Evolutionary conservation across 2,797 vertebrate species (phyloP).

Genomic region (Melanotaenia pygmaea): DNA sequence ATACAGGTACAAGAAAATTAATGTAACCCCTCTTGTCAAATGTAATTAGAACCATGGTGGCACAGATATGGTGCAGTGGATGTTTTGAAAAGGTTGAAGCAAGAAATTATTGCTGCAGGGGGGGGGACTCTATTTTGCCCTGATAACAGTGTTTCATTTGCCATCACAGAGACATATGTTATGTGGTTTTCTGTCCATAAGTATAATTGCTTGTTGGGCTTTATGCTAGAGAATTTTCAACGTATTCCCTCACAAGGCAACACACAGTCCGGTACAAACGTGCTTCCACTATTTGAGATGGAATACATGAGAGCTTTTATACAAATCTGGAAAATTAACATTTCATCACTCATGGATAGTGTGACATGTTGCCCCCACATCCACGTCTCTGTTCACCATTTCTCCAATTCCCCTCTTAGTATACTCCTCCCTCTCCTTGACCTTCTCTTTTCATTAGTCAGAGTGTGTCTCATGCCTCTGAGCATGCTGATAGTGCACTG

Average conservation of each 20-base stretch:
- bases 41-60: conserved; percentile 66
- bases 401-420: conserved; percentile 31
- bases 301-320: conserved; percentile 15
- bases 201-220: conserved; percentile 8
- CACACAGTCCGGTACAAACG: neutral
- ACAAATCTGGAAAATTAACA: conserved; percentile 17
- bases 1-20: conserved; percentile 67
- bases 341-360: conserved; percentile 31
- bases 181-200: conserved; percentile 31
- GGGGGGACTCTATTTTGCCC: conserved; percentile 32
- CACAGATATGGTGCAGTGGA: conserved; percentile 46
- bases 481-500: conserved; percentile 80
- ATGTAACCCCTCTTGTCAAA: conserved; percentile 71
- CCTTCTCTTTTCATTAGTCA: conserved; percentile 84
- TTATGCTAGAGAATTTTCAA: conserved; percentile 16
- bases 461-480: conserved; percentile 80
- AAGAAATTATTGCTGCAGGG: conserved; percentile 42
- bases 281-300: neutral
- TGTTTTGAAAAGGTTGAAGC: conserved; percentile 56
- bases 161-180: conserved; percentile 16
- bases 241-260: conserved; percentile 4
- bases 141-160: conserved; percentile 27
- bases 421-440: conserved; percentile 75
- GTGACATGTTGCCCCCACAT: conserved; percentile 69
- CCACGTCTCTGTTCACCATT: conserved; percentile 64